Conservation (phyloP, 2,113 vertebrate genomes). For the Cyprinodon variegatus region DNA sequence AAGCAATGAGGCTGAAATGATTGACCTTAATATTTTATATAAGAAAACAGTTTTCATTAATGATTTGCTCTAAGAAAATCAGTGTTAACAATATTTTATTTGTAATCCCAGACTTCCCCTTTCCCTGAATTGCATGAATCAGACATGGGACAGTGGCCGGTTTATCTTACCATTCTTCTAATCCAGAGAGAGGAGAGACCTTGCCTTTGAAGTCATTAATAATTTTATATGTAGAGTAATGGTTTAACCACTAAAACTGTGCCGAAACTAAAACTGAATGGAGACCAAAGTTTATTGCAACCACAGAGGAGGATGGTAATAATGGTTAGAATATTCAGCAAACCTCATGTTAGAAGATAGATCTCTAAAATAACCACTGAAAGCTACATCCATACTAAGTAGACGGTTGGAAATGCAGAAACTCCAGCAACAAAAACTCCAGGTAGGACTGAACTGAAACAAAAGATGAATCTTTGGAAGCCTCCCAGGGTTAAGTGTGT, state of each 20-base stretch:
- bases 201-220: background rate
- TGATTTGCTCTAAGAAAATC: background rate
- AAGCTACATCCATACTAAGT: background rate
- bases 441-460: background rate
- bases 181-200: background rate
- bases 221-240: background rate
- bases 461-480: background rate
- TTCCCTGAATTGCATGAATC: background rate
- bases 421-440: background rate
- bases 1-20: too few relatives aligned
- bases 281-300: background rate
- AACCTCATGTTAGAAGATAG: background rate
- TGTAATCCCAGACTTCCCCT: background rate
- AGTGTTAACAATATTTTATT: background rate
- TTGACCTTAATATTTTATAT: too few relatives aligned
- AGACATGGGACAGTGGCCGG: background rate
- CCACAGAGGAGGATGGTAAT: background rate
- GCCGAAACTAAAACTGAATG: background rate
- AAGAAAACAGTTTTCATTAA: too few relatives aligned
- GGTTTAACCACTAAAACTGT: background rate
- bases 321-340: background rate
- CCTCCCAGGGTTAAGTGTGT: too few relatives aligned
- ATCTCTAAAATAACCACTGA: background rate
- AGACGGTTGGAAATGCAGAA: background rate
- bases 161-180: background rate